Evolutionary conservation across 2,113 vertebrate species (phyloP), one percentile per base, ranked within the genome.

Genomic region (Ginglymostoma cirratum): DNA sequence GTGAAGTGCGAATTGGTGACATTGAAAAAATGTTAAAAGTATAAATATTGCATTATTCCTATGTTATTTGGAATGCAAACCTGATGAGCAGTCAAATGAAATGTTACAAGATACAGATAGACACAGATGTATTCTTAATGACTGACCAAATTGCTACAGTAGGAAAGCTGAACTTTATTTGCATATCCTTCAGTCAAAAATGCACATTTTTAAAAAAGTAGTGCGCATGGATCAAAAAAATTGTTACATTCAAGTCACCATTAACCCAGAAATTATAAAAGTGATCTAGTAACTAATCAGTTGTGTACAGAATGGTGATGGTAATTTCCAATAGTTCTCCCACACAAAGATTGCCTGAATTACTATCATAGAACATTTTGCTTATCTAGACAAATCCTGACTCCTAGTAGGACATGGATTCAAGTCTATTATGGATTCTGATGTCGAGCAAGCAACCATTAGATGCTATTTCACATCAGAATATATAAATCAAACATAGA

Each of bases 221-320:
- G 15, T 70, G 92, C 66, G 45, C 6, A 94, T 93, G 23, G 52
- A 90, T 17, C 52, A 89, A 89, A n/a, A 69, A 45, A 48, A 19
- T 72, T 72, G 42, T 95, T 95, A 76, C 94, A 95, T 95, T 95
- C 69, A 95, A 95, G 66, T 95, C 69, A 76, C 67, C 34, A 48
- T 76, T 52, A 52, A 72, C 69, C 69, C 27, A 95, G 45, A 70
- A 72, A 52, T 94, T 52, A 95, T 72, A 95, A 95, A 72, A 95
- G 94, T 52, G 42, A 95, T 95, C 42, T 52, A 17, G 52, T 52
- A 61, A 65, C 34, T 61, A 61, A 34, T 14, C 87, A 61, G 52
- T 69, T 52, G 21, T 94, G 21, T 65, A 92, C 23, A 90, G 66
- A 70, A 70, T 94, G 92, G 38, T 52, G 67, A 48, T 95, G 21